Evolutionary conservation across 2,888 invertebrate species (phyloP).

Genomic region (Meghimatium bilineatum): DNA sequence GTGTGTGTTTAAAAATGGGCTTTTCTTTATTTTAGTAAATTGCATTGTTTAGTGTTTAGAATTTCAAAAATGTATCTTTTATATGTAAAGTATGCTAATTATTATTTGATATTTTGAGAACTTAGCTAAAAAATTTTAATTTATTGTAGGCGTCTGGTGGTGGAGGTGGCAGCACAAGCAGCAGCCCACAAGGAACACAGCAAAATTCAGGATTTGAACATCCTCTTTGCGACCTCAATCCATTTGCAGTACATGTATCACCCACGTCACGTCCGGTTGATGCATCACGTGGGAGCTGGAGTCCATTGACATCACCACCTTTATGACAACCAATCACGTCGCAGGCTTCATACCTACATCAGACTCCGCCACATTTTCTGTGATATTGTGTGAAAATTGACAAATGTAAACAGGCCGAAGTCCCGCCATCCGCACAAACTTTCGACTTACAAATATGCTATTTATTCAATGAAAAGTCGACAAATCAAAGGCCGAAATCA

Average conservation of each 20-base stretch:
- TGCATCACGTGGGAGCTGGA: constrained; percentile 63
- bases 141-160: background rate
- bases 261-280: constrained; percentile 55
- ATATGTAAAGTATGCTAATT: too few species aligned
- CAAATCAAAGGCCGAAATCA: too few species aligned
- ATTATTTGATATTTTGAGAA: too few species aligned
- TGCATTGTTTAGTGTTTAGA: too few species aligned
- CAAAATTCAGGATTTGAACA: constrained; percentile 56
- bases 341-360: constrained; percentile 20
- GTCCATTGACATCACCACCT: constrained; percentile 68
- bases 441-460: too few species aligned
- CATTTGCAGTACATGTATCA: constrained; percentile 65
- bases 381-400: constrained; percentile 15
- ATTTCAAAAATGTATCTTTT: too few species aligned
- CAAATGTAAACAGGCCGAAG: background rate
- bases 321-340: constrained; percentile 58
- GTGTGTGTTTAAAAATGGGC: too few species aligned
- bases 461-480: too few species aligned
- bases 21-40: too few species aligned
- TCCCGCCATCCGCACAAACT: background rate
- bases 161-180: constrained; percentile 40
- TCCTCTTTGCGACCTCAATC: constrained; percentile 58
- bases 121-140: too few species aligned
- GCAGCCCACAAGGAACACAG: constrained; percentile 54
- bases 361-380: constrained; percentile 41